These are phyloP conservation scores for Parelbella ahira DNA, from an alignment of 2,888 invertebrate genomes.

Conservation along the genomic window DNA sequence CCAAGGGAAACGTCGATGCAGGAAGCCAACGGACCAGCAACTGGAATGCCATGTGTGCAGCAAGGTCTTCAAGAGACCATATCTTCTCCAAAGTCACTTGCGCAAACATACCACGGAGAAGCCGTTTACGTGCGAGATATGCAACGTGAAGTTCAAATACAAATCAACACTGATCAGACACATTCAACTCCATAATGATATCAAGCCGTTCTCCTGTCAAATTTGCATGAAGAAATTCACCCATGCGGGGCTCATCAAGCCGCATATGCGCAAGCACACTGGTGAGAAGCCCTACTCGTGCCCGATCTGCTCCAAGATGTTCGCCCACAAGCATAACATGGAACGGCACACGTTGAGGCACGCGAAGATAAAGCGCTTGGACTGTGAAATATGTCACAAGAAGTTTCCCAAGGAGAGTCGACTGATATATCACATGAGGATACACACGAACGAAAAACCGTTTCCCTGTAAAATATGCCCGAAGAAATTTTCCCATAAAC, in stretches of 20 bases:
- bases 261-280: constrained; percentile 50
- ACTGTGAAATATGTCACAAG: constrained; percentile 55
- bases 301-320: constrained; percentile 47
- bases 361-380: constrained; percentile 46
- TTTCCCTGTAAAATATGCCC: constrained; percentile 51
- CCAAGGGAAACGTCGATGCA: constrained; percentile 28
- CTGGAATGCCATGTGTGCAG: constrained; percentile 36
- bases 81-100: constrained; percentile 38
- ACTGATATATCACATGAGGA: constrained; percentile 57
- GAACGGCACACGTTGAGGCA: constrained; percentile 49
- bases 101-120: constrained; percentile 35
- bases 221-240: constrained; percentile 42
- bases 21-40: constrained; percentile 22
- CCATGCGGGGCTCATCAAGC: constrained; percentile 41
- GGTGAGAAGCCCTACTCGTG: constrained; percentile 47
- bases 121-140: constrained; percentile 36
- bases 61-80: constrained; percentile 37
- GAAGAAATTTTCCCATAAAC: constrained; percentile 57
- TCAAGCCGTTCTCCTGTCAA: constrained; percentile 39
- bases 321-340: constrained; percentile 60
- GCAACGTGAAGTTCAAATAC: constrained; percentile 46
- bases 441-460: constrained; percentile 50
- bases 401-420: constrained; percentile 56
- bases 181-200: constrained; percentile 44
- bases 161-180: constrained; percentile 53